A percentile compares a stretch with the other conserved stretches of the same genome.
Evolutionary conservation across 2,888 invertebrate species (phyloP).

Genomic region (Rhagophthalmus giganteus): DNA sequence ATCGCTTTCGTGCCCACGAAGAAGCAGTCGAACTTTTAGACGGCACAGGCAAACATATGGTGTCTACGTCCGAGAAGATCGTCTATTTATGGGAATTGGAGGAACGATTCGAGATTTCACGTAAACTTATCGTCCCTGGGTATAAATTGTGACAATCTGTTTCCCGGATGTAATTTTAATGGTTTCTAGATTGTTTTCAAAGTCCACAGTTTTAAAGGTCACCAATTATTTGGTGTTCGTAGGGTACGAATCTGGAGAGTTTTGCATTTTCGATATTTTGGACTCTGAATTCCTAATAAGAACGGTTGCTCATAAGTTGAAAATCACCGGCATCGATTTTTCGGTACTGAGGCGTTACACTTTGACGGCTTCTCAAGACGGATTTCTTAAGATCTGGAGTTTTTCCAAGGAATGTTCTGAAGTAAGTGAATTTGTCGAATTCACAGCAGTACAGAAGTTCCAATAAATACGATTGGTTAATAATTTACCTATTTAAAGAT

Average conservation of each 20-base stretch:
- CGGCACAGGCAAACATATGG: constrained; percentile 36
- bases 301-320: constrained; percentile 38
- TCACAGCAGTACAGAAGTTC: not conserved
- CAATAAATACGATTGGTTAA: not conserved
- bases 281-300: constrained; percentile 32
- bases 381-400: constrained; percentile 39
- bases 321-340: constrained; percentile 41
- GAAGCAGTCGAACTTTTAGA: constrained; percentile 35
- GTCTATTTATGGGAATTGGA: constrained; percentile 38
- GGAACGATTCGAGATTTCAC: constrained; percentile 35
- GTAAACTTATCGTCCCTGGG: constrained; percentile 36
- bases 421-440: constrained; percentile 4
- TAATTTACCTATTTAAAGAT: not conserved
- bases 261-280: constrained; percentile 39
- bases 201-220: constrained; percentile 36
- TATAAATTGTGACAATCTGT: constrained; percentile 19
- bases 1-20: constrained; percentile 37
- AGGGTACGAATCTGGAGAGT: constrained; percentile 42
- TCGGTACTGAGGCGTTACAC: constrained; percentile 33
- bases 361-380: constrained; percentile 39
- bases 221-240: constrained; percentile 36
- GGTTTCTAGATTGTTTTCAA: constrained; percentile 33
- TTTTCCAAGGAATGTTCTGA: constrained; percentile 25
- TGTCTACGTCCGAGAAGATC: constrained; percentile 35
- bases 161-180: not conserved